Conservation (phyloP, 1,140 invertebrate species). For the Cydia strobilella region DNA sequence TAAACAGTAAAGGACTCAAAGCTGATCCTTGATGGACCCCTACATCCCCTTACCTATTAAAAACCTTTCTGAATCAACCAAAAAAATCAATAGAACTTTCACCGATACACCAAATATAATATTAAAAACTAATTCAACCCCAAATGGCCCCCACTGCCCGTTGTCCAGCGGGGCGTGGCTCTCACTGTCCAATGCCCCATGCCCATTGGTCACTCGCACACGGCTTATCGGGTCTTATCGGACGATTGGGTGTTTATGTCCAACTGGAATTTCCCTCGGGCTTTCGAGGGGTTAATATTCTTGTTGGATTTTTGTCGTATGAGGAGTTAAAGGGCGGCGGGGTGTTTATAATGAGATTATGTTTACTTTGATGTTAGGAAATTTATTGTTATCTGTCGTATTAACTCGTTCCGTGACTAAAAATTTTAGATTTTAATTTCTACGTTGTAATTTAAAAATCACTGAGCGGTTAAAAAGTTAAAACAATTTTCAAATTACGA, state of each 20-base stretch:
- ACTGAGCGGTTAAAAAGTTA: no score
- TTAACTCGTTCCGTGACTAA: neutral
- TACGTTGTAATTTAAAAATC: no score
- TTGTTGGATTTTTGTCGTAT: conserved; percentile 35
- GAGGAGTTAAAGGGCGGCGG: neutral
- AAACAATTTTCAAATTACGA: no score
- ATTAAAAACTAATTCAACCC: neutral
- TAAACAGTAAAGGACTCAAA: no score
- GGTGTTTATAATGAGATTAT: conserved; percentile 11
- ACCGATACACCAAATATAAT: conserved; percentile 17
- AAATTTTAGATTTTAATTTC: no score
- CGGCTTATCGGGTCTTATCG: conserved; percentile 36
- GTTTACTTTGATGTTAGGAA: neutral
- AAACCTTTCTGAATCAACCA: neutral
- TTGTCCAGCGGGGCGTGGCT: conserved; percentile 45
- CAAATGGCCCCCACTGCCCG: conserved; percentile 37
- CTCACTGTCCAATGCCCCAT: conserved; percentile 22
- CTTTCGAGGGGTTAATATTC: conserved; percentile 29
- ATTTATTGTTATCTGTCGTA: neutral
- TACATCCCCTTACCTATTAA: neutral
- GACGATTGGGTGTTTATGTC: conserved; percentile 28
- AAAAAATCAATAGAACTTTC: neutral
- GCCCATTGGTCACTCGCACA: conserved; percentile 52
- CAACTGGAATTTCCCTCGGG: conserved; percentile 26
- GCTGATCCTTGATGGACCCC: no score